Base-by-base conservation (phyloP, 2,797 vertebrate genomes). In the Pseudochaenichthys georgianus region DNA sequence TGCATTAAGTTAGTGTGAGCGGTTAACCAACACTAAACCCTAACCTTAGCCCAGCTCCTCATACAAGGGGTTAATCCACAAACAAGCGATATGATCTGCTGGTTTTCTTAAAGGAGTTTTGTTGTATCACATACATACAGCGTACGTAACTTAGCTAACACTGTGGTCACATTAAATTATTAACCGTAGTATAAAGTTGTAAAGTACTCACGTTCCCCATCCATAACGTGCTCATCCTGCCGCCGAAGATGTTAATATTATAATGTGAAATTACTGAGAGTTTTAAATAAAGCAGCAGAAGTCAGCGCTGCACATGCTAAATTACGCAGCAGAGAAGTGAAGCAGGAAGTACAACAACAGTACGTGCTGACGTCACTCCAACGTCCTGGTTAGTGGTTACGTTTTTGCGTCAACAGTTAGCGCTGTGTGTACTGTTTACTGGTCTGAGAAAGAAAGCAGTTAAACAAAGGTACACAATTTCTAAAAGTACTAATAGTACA, bases 201-300 rank as follows among this genome's bases (percentile, higher is more conserved):
- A 1, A 46, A 50, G 0, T 64, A 90, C 94, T 93, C 53, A 95
- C 94, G 73, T 95, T 95, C 0, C 94, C 94, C 94, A 95, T 95
- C 94, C 94, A 95, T 47, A 95, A 64, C 10, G 92, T 94, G 64
- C 93, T 94, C 94, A 95, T 95, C 63, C 41, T 80, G 67, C 5
- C 3, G 48, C 38, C 8, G 23, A 9, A 3, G 9, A 3, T 13
- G 12, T 17, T 3, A 3, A 7, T 4, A 2, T 11, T 57, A 13
- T 4, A n/a, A 5, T 2, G 9, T 13, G 2, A 9, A 51, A 8
- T 43, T 19, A 23, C 1, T 5, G 12, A 43, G 2, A 28, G 4
- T 34, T 1, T 0, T 21, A 4, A 48, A 54, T n/a, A 28, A 47
- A 42, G 6, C 3, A 3, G 2, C 28, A 42, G 38, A 0, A 7